Percentiles rank a stretch among this genome's conserved stretches.
Conservation (phyloP, 1,140 invertebrate genomes). For the Zelostemma sp. region DNA sequence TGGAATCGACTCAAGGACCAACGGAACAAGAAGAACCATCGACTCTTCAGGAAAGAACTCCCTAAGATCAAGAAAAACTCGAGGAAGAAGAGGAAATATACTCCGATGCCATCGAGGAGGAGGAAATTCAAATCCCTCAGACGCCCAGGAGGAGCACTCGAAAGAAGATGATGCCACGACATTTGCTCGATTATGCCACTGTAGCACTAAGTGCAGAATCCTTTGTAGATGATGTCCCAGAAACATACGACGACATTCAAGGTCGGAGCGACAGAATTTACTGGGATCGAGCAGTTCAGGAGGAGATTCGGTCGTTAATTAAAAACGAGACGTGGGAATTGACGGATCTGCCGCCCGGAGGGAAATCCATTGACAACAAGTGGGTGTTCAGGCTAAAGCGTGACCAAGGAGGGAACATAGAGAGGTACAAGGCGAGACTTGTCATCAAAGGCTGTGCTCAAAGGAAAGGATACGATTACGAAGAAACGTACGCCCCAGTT, state of each 20-base stretch:
- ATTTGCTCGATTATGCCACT: slow-evolving; percentile 2
- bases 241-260: neutral
- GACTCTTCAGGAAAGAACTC: no score
- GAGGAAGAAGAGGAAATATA: neutral
- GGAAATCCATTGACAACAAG: slow-evolving; percentile 28
- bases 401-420: slow-evolving; percentile 25
- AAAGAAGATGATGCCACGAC: neutral
- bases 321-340: slow-evolving; percentile 13
- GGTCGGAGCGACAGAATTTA: neutral
- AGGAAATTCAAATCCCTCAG: neutral
- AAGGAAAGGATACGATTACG: no score
- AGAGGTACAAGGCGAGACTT: slow-evolving; percentile 11
- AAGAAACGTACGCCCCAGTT: slow-evolving; percentile 5
- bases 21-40: no score
- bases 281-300: slow-evolving; percentile 7
- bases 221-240: slow-evolving; percentile 3
- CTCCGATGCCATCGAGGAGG: neutral
- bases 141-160: neutral
- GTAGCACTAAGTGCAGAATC: slow-evolving; percentile 2
- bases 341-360: neutral
- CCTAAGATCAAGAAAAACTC: no score
- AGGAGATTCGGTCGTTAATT: slow-evolving; percentile 1
- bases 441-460: slow-evolving; percentile 3
- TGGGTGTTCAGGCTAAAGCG: slow-evolving; percentile 54
- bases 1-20: no score